A percentile compares a stretch with the other conserved stretches of the same genome.
phyloP scores from a whole-genome alignment of 2,113 vertebrate species.

The Spea multiplicata region DNA sequence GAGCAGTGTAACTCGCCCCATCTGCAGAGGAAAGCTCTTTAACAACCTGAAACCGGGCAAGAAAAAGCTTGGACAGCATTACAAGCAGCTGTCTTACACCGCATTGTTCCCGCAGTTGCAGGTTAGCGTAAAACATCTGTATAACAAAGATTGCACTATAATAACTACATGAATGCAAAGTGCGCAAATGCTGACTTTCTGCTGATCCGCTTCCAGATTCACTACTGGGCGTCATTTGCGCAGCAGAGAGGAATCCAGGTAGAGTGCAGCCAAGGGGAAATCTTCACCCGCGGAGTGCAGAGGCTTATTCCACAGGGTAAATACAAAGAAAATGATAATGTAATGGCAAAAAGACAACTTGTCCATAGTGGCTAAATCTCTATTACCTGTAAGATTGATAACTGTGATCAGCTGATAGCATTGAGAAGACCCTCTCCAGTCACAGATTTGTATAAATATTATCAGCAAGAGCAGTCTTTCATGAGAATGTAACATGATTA shows the following conservation, averaged over 20 bases:
- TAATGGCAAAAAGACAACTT: too few relatives aligned
- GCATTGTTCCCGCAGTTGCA: conserved; percentile 89
- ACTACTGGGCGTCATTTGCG: conserved; percentile 98
- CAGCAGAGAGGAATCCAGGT: conserved; percentile 94
- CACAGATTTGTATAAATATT: too few relatives aligned
- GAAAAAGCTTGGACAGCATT: conserved; percentile 95
- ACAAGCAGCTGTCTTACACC: conserved; percentile 92
- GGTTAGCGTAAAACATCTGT: conserved; percentile 58
- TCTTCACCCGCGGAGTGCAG: conserved; percentile 90
- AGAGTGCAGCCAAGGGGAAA: conserved; percentile 88
- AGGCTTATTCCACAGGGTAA: conserved; percentile 93
- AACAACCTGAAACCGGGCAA: conserved; percentile 86
- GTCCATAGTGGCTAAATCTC: too few relatives aligned
- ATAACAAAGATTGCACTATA: too few relatives aligned
- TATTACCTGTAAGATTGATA: too few relatives aligned
- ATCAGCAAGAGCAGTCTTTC: too few relatives aligned
- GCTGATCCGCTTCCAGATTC: conserved; percentile 69
- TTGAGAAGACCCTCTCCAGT: too few relatives aligned
- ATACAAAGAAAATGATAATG: too few relatives aligned
- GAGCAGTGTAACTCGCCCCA: conserved; percentile 90
- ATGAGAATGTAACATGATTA: too few relatives aligned
- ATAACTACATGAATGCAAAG: too few relatives aligned
- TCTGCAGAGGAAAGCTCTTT: conserved; percentile 95
- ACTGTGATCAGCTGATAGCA: too few relatives aligned
- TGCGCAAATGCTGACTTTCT: too few relatives aligned